Base-by-base conservation (phyloP, 1,140 invertebrate species). In the Pseudachorutes palmiensis region DNA sequence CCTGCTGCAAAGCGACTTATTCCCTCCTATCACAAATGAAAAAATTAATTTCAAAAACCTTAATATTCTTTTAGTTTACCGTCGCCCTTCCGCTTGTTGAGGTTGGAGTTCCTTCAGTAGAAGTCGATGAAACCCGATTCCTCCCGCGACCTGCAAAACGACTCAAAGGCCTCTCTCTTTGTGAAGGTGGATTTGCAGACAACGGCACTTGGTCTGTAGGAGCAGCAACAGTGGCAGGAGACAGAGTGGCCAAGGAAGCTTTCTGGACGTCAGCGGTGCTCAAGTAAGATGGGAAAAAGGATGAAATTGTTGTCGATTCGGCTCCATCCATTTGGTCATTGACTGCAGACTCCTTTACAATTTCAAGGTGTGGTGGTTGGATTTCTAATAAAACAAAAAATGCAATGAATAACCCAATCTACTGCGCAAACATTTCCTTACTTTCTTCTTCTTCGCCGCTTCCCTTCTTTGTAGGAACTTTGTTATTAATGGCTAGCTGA, bases 261-360 rank as follows among this genome's bases (percentile, higher is more conserved):
- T 48, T 29, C 5, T 28, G 12, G 51, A 63, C 68, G 41, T 24
- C n/a, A 30, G n/a, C 66, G 55, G 61, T 28, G 51, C 59, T 58
- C 2, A 48, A 59, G 32, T 58, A 66, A 24, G 45, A 49, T 26
- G 60, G 61, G 3, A 41, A 5, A 61, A 64, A 41, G 14, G 69
- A 58, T 22, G 69, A 51, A n/a, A 67, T 29, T 9, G 72, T 73
- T 1, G 72, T 71, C 9, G 55, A 65, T 65, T 73, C 72, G 62
- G 45, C 62, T 28, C 65, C 64, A 0, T 29, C 48, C 31, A 24
- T 29, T 33, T 12, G 26, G 28, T 67, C 65, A 16, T 31, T 41
- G 26, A 9, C 16, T 30, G 12, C 3, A 14, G 31, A 60, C 3
- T 60, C 16, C 26, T 30, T 19, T 31, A 60, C 9, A 60, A 31